Conservation (phyloP, 2,797 vertebrate species). For the Phrynocephalus vlangalii region DNA sequence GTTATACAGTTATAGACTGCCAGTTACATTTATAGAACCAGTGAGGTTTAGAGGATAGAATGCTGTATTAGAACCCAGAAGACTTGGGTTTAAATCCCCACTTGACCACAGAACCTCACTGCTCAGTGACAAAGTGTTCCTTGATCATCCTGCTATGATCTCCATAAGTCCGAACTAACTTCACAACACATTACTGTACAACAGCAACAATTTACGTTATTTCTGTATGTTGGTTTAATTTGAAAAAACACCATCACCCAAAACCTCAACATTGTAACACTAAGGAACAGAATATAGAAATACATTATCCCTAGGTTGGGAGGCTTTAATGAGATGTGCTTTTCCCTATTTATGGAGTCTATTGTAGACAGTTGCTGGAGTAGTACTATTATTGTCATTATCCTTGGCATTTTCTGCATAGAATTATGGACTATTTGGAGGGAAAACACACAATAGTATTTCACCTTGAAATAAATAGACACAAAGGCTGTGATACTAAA, state of each 20-base stretch:
- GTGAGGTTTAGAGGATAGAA: too few relatives aligned
- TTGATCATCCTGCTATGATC: too few relatives aligned
- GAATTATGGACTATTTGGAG: conserved; percentile 60
- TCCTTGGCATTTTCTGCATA: conserved; percentile 64
- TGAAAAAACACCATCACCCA: conserved; percentile 9
- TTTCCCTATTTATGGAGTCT: conserved; percentile 26
- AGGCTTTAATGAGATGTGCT: conserved; percentile 57
- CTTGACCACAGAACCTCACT: too few relatives aligned
- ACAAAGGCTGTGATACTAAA: conserved; percentile 61
- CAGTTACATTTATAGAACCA: background rate
- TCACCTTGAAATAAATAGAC: conserved; percentile 67
- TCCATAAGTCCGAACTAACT: too few relatives aligned
- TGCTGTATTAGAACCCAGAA: too few relatives aligned
- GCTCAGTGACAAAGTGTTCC: too few relatives aligned
- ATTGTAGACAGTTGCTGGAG: background rate
- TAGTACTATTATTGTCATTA: conserved; percentile 38
- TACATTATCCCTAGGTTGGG: conserved; percentile 36
- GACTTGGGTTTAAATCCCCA: too few relatives aligned
- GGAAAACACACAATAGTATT: conserved; percentile 66
- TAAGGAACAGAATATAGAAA: conserved; percentile 56
- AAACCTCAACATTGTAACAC: conserved; percentile 56
- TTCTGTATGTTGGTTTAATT: conserved; percentile 51
- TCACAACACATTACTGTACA: too few relatives aligned
- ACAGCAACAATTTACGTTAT: too few relatives aligned
- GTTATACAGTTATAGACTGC: conserved; percentile 57